phyloP scores from a whole-genome alignment of 2,113 vertebrate species.

The Hydrolagus affinis region DNA sequence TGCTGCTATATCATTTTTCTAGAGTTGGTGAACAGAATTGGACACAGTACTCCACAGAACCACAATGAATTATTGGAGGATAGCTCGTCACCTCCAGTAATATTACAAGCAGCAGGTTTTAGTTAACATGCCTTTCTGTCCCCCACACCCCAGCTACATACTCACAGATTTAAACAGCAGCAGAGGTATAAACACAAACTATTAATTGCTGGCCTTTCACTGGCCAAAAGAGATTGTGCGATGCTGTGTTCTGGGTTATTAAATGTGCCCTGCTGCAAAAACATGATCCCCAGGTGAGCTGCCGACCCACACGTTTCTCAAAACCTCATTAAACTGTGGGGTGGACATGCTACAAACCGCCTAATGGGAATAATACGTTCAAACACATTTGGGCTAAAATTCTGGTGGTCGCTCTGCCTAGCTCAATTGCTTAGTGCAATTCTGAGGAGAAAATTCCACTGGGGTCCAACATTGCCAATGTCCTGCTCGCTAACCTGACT shows the following conservation, averaged over 20 bases:
- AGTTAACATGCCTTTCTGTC: not conserved
- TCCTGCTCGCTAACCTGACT: no score
- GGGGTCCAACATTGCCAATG: no score
- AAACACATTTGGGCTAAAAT: no score
- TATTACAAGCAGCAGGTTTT: no score
- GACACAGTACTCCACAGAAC: no score
- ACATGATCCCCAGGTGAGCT: not conserved
- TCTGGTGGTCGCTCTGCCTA: no score
- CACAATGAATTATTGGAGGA: not conserved
- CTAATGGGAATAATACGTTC: no score
- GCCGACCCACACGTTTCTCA: not conserved
- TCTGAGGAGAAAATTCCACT: no score
- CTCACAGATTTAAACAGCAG: not conserved
- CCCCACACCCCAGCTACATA: no score
- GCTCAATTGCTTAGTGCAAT: no score
- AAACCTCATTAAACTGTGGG: not conserved
- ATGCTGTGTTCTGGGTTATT: not conserved
- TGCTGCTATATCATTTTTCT: no score
- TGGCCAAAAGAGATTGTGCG: not conserved
- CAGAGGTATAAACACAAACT: not conserved
- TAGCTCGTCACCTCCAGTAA: not conserved
- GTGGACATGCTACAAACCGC: constrained; percentile 1
- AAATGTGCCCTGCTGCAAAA: not conserved
- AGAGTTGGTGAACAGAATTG: no score
- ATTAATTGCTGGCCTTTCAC: not conserved